Conservation (phyloP, 2,113 vertebrate genomes). For the Callionymus lyra region DNA sequence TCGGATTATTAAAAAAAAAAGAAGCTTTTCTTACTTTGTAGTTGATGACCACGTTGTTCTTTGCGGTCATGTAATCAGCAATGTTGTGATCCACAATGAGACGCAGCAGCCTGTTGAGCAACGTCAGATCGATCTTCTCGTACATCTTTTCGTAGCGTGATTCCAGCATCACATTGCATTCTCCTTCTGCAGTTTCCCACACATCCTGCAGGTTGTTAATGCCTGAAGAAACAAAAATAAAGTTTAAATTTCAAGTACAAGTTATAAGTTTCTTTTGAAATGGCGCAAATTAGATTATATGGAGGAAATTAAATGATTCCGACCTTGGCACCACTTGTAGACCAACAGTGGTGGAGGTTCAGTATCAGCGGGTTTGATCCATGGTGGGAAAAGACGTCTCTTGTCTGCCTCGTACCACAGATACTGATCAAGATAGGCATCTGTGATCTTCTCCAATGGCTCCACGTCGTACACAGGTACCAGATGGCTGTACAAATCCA, state of each 20-base stretch:
- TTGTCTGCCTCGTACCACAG: conserved; percentile 98
- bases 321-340: conserved; percentile 99
- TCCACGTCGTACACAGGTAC: conserved; percentile 97
- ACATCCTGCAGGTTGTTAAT: conserved; percentile 98
- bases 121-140: conserved; percentile 95
- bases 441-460: conserved; percentile 96
- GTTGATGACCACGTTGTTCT: conserved; percentile 99
- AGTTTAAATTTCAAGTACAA: neutral
- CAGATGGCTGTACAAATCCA: conserved; percentile 97
- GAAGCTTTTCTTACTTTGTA: conserved; percentile 77
- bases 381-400: conserved; percentile 89
- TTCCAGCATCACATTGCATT: conserved; percentile 98
- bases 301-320: conserved; percentile 5
- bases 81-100: conserved; percentile 99
- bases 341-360: conserved; percentile 93
- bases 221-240: conserved; percentile 58
- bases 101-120: conserved; percentile 93
- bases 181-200: conserved; percentile 94
- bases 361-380: conserved; percentile 98
- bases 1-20: conserved; percentile 1
- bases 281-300: neutral
- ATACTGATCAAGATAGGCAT: conserved; percentile 97
- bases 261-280: neutral
- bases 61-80: conserved; percentile 98
- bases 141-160: conserved; percentile 99